Percentiles rank a stretch among this genome's conserved stretches.
Conservation (phyloP, 2,797 vertebrate genomes). For the Eupleurogrammus muticus region DNA sequence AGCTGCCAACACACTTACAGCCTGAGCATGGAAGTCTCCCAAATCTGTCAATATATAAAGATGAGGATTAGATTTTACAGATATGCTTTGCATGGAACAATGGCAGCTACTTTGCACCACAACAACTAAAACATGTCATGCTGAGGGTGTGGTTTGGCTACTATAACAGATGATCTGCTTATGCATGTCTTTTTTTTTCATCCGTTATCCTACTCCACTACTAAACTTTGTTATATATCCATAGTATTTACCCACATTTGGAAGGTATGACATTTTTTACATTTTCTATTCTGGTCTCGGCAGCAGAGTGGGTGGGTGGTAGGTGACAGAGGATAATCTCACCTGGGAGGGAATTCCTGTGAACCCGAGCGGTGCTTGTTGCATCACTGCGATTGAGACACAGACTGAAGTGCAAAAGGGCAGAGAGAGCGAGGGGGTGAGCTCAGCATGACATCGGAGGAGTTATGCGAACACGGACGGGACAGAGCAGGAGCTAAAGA, state of each 20-base stretch:
- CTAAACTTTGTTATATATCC: background rate
- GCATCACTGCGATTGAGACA: slow-evolving; percentile 29
- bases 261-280: background rate
- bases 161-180: background rate
- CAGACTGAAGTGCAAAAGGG: slow-evolving; percentile 14
- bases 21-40: slow-evolving; percentile 31
- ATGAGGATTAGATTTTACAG: slow-evolving; percentile 29
- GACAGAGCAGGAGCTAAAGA: slow-evolving; percentile 43
- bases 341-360: slow-evolving; percentile 37
- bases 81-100: slow-evolving; percentile 2
- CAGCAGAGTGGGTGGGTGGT: background rate
- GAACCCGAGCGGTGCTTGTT: background rate
- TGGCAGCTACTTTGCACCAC: slow-evolving; percentile 11
- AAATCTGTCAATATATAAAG: slow-evolving; percentile 29
- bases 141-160: background rate
- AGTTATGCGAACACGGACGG: slow-evolving; percentile 26
- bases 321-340: slow-evolving; percentile 22
- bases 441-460: slow-evolving; percentile 29
- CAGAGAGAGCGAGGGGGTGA: background rate
- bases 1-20: slow-evolving; percentile 30
- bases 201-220: background rate
- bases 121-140: background rate
- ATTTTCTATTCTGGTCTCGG: background rate
- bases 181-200: background rate
- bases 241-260: background rate